Percentiles rank a stretch among this genome's conserved stretches.
Conservation (phyloP, 2,797 vertebrate genomes). For the Naso thynnoides region DNA sequence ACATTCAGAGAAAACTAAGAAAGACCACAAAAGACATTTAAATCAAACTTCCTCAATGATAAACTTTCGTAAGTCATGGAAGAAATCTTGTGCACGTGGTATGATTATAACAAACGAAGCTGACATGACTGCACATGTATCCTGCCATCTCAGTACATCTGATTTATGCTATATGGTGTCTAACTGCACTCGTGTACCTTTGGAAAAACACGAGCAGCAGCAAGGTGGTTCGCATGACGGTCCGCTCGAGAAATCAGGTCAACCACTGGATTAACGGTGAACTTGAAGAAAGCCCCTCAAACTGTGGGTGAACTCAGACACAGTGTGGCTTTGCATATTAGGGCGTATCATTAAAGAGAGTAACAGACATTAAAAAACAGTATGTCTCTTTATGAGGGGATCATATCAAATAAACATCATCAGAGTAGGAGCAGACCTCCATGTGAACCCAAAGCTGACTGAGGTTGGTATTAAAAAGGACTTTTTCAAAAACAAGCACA, state of each 20-base stretch:
- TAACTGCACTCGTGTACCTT: conserved; percentile 24
- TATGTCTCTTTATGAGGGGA: conserved; percentile 21
- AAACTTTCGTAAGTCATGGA: background rate
- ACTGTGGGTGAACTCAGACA: conserved; percentile 68
- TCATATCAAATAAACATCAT: conserved; percentile 65
- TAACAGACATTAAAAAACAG: conserved; percentile 17
- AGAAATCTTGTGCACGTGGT: background rate
- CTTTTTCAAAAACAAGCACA: conserved; percentile 30
- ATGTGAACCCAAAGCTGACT: conserved; percentile 62
- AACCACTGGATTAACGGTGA: conserved; percentile 63
- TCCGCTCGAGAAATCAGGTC: conserved; percentile 64
- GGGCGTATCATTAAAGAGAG: conserved; percentile 38
- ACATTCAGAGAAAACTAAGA: too few species aligned
- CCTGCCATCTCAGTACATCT: conserved; percentile 9
- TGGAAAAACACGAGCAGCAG: conserved; percentile 22
- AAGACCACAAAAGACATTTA: too few species aligned
- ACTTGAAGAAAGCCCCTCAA: conserved; percentile 71
- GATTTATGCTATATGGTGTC: conserved; percentile 7
- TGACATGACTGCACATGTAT: background rate
- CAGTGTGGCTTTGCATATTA: conserved; percentile 53
- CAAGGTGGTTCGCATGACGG: conserved; percentile 18
- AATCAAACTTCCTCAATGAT: background rate
- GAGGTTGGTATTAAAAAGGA: conserved; percentile 26
- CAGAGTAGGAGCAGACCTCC: conserved; percentile 50
- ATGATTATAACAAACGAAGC: background rate